Base-by-base conservation (phyloP, 2,888 invertebrate genomes). In the Melolontha melolontha region DNA sequence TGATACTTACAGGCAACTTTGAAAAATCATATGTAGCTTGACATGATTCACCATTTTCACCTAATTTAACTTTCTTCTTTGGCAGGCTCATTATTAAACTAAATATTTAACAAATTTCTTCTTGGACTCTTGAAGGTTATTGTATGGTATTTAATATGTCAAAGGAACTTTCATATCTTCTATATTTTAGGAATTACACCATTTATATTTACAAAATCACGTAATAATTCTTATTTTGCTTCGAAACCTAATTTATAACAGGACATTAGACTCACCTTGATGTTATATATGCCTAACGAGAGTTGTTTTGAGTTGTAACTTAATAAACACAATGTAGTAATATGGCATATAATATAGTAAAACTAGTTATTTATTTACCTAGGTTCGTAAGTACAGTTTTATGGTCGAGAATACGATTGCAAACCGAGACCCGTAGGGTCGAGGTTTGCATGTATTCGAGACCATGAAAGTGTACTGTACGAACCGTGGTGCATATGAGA, bases 1-100 rank as follows among this genome's bases (percentile, higher is more conserved):
- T n/a, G n/a, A n/a, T 54, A 42, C 68, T 59, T 70, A 71, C 71
- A 59, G 71, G 71, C 64, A 71, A 66, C 44, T 17, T 52, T 40
- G 71, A 57, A 59, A 70, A 68, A 34, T 68, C 63, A 39, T 68
- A 47, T 16, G 40, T 40, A 47, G 59, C 6, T 44, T 63, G 41
- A 69, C 50, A 54, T 39, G 62, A 5, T 44, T 42, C 55, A 41
- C 27, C 54, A 42, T 41, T 55, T 41, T 67, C 52, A 16, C 51
- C 49, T 39, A 71, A 42, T 66, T 68, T 71, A 14, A 66, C 63
- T 64, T 64, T 71, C 17, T 71, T 71, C 39, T 66, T 71, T 6
- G 64, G 69, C 22, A 68, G 69, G 22, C 63, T 54, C 67, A 67
- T 67, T 27, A 40, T 27, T 10, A 16, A 34, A 42, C 5, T 55